A percentile compares a stretch with the other conserved stretches of the same genome.
Evolutionary conservation across 2,113 vertebrate genomes (phyloP).

Genomic region (Acrocephalus arundinaceus): DNA sequence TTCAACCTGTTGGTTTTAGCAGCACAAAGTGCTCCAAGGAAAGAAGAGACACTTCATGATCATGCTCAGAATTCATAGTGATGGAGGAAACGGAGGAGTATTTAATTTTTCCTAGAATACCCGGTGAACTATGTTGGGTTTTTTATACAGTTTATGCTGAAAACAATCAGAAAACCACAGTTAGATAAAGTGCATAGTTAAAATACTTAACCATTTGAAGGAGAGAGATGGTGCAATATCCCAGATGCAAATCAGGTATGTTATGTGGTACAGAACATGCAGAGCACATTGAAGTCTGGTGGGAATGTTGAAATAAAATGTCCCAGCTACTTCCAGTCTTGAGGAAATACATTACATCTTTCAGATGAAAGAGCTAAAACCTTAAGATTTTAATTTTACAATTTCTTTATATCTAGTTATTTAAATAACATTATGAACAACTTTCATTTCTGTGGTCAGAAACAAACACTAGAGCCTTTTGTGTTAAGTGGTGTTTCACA

Average conservation of each 20-base stretch:
- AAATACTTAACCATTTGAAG: neutral
- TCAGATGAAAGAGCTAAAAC: neutral
- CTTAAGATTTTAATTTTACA: neutral
- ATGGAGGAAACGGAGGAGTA: neutral
- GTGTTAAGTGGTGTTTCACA: neutral
- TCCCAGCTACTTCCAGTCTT: neutral
- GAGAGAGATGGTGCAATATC: neutral
- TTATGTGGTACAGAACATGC: accelerated
- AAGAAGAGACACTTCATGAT: neutral
- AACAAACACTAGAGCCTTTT: neutral
- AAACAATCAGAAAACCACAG: neutral
- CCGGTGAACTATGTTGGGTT: neutral
- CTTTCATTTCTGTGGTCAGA: neutral
- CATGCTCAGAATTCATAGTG: neutral
- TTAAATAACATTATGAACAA: neutral
- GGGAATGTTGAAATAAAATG: neutral
- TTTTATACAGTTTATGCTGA: neutral
- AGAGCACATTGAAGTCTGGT: neutral
- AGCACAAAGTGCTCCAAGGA: neutral
- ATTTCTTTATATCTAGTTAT: neutral
- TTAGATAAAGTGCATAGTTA: neutral
- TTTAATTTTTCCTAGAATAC: neutral
- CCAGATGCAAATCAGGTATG: neutral
- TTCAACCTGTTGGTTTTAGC: neutral
- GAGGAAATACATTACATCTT: neutral